phyloP scores from a whole-genome alignment of 2,888 invertebrate species.

The Peribatodes rhomboidaria region DNA sequence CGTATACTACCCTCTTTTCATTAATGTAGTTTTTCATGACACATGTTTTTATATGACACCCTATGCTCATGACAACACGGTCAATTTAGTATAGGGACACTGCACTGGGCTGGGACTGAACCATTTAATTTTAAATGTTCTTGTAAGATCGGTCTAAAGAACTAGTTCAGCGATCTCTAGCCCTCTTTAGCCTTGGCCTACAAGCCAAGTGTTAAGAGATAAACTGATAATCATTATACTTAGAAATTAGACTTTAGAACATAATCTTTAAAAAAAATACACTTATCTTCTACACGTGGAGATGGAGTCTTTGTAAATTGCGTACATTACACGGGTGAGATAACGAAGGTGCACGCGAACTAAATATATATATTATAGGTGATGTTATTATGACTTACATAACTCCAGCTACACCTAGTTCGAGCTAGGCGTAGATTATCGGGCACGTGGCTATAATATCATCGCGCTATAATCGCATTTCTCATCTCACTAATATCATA shows the following conservation, averaged over 20 bases:
- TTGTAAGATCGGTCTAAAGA: not conserved
- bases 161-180: not conserved
- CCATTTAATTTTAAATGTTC: no score
- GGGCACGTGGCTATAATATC: not conserved
- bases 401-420: not conserved
- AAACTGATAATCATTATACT: not conserved
- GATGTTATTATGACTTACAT: not conserved
- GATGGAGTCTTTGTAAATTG: not conserved
- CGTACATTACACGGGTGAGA: not conserved
- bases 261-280: not conserved
- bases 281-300: not conserved
- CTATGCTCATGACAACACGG: no score
- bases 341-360: not conserved
- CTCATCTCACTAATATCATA: no score
- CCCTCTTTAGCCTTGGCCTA: not conserved
- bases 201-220: constrained; percentile 4
- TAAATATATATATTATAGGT: not conserved
- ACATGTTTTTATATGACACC: no score
- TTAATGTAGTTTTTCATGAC: no score
- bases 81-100: no score
- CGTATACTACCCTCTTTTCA: no score
- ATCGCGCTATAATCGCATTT: no score
- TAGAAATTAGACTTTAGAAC: not conserved
- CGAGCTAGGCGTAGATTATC: not conserved
- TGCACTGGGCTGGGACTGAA: no score